phyloP scores from a whole-genome alignment of 2,113 vertebrate species.

The Elachura formosa region DNA sequence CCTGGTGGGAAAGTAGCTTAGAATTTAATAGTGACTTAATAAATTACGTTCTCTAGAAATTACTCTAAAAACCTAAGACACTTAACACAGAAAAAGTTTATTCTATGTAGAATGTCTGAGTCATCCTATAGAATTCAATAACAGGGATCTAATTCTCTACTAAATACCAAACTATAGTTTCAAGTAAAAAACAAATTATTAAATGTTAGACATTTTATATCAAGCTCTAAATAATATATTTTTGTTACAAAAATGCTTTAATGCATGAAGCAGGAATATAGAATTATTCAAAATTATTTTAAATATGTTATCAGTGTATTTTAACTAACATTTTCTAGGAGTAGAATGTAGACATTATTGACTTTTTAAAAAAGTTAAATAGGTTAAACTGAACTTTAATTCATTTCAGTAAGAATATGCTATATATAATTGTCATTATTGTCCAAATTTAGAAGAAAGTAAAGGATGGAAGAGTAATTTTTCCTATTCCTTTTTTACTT shows the following conservation, averaged over 20 bases:
- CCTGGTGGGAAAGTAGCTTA: not conserved
- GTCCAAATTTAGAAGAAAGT: not conserved
- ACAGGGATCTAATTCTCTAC: not conserved
- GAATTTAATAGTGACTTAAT: constrained; percentile 20
- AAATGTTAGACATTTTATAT: not conserved
- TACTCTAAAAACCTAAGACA: not conserved
- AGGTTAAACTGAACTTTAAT: not conserved
- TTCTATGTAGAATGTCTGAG: not conserved
- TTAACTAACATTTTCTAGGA: not conserved
- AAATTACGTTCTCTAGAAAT: not conserved
- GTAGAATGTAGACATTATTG: not conserved
- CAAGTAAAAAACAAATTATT: not conserved
- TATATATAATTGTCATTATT: not conserved
- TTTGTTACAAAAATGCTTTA: not conserved
- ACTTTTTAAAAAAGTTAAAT: not conserved
- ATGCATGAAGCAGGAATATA: not conserved
- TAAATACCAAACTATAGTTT: not conserved
- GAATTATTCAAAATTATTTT: not conserved
- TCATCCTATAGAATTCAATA: not conserved
- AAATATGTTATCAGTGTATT: not conserved
- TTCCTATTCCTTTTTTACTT: not conserved
- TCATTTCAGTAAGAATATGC: not conserved
- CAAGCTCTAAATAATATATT: not conserved
- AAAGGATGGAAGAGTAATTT: not conserved
- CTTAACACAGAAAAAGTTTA: not conserved